Conservation (phyloP, 2,113 vertebrate genomes). For the Stictonetta naevosa region DNA sequence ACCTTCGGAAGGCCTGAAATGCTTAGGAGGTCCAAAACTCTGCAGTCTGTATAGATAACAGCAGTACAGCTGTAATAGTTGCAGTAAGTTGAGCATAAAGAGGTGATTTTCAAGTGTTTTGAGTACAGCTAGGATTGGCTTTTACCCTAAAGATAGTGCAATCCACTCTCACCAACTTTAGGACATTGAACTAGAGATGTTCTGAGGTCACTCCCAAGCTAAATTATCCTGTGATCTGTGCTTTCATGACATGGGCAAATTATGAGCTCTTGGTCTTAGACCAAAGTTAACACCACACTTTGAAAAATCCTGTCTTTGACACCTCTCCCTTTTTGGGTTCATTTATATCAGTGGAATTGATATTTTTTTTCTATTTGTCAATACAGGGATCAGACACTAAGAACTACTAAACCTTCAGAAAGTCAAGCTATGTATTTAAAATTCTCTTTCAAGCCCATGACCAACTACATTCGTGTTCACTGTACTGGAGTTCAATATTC, state of each 20-base stretch:
- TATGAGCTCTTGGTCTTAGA: not conserved
- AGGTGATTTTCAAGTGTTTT: not conserved
- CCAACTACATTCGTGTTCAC: not conserved
- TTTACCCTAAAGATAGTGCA: not conserved
- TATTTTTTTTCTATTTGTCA: not conserved
- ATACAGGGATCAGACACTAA: not conserved
- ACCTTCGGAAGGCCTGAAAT: not conserved
- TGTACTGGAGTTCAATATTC: not conserved
- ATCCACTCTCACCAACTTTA: not conserved
- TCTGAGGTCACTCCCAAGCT: not conserved
- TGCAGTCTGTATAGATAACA: not conserved
- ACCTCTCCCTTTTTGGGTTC: not conserved
- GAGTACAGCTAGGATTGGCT: not conserved
- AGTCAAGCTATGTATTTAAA: not conserved
- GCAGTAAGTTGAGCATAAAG: not conserved
- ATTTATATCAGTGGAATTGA: not conserved
- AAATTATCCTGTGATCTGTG: not conserved
- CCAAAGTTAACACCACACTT: accelerated
- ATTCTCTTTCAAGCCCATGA: not conserved
- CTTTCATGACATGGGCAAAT: not conserved
- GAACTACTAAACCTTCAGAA: not conserved
- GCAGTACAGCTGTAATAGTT: not conserved
- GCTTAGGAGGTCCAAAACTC: not conserved
- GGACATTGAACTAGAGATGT: not conserved
- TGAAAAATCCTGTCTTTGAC: not conserved